These are phyloP conservation scores for Symphodus melops DNA, from an alignment of 2,113 vertebrate genomes.

Conservation along the genomic window DNA sequence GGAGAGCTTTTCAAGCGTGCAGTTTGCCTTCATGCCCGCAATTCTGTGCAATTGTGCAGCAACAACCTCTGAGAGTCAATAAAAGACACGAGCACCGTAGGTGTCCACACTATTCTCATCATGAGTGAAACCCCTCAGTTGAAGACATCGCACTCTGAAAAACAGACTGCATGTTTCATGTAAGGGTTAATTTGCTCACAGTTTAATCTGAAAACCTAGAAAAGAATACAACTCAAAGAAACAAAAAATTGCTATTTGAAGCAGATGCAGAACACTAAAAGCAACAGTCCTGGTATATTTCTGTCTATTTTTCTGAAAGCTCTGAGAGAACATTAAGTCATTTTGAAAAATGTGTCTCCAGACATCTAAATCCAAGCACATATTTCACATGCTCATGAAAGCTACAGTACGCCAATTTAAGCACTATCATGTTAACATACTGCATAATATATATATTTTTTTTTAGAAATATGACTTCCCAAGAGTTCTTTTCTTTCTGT, in stretches of 20 bases:
- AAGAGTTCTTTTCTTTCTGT: too few relatives aligned
- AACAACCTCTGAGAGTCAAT: slow-evolving; percentile 16
- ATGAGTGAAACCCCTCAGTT: background rate
- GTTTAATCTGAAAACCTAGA: background rate
- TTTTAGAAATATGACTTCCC: too few relatives aligned
- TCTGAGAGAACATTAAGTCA: background rate
- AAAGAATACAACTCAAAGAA: background rate
- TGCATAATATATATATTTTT: too few relatives aligned
- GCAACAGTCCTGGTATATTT: background rate
- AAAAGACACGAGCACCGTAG: background rate
- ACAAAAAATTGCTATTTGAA: background rate
- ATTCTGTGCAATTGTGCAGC: background rate
- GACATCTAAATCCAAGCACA: background rate
- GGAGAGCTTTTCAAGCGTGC: slow-evolving; percentile 8
- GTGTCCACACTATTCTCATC: background rate
- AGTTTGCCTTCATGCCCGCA: slow-evolving; percentile 11
- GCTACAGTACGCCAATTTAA: background rate
- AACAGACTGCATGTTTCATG: background rate
- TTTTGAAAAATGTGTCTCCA: background rate
- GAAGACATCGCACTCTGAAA: background rate
- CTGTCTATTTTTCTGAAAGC: background rate
- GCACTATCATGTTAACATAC: too few relatives aligned
- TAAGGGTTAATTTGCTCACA: background rate
- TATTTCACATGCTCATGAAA: background rate
- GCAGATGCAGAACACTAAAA: background rate